A percentile compares a stretch with the other conserved stretches of the same genome.
phyloP scores from a whole-genome alignment of 2,797 vertebrate species.

The Artibeus lituratus region DNA sequence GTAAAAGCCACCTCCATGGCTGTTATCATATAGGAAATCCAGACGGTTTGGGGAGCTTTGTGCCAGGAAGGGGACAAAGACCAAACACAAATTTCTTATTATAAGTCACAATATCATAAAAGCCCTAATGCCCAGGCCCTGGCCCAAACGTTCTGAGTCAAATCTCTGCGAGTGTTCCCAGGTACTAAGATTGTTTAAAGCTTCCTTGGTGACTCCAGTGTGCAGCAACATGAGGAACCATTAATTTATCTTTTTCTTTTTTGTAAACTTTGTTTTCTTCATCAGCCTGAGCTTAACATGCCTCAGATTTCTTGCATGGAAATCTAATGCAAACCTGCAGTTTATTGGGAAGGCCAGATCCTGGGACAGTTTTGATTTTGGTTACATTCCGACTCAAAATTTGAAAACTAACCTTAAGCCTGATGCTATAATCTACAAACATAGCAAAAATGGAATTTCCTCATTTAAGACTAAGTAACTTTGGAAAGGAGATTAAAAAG shows the following conservation, averaged over 20 bases:
- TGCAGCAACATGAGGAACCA: not conserved
- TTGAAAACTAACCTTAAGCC: slow-evolving; percentile 9
- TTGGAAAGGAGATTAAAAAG: not conserved
- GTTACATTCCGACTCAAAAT: slow-evolving; percentile 1
- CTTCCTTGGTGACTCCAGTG: not conserved
- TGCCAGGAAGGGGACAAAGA: not conserved
- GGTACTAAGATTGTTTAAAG: not conserved
- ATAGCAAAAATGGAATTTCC: not conserved
- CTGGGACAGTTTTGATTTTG: not conserved
- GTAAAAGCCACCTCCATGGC: not conserved
- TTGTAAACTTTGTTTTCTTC: not conserved
- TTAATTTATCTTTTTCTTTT: not conserved
- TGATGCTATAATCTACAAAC: not conserved
- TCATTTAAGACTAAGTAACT: slow-evolving; percentile 23
- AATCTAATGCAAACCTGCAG: not conserved
- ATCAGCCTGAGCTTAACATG: not conserved
- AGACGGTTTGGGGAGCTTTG: not conserved
- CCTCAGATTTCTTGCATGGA: not conserved
- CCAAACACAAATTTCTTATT: not conserved
- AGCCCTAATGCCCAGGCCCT: not conserved
- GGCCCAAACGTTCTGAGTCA: not conserved
- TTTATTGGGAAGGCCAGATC: not conserved
- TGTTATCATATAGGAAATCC: not conserved
- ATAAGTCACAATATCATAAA: not conserved
- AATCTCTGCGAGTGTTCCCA: not conserved